Percentiles rank a stretch among this genome's conserved stretches.
Conservation (phyloP, 2,797 vertebrate genomes). For the Mormyrops boulengeri region DNA sequence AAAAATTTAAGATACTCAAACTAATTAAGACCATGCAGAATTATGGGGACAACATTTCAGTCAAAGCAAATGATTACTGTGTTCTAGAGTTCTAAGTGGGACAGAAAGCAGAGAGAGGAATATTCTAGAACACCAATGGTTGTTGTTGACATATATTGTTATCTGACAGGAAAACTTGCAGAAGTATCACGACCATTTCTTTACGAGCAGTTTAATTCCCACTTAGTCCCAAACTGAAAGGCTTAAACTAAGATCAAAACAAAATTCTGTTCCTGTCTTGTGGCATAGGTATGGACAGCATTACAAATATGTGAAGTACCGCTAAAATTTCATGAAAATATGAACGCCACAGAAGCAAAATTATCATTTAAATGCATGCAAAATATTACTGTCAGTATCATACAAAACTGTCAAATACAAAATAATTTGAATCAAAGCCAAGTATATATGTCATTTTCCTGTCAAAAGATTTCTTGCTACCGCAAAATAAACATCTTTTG, state of each 20-base stretch:
- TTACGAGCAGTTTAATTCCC: background rate
- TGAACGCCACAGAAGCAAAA: background rate
- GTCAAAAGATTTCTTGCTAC: background rate
- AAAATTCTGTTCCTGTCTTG: background rate
- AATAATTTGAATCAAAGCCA: background rate
- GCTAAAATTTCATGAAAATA: background rate
- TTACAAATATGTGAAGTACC: background rate
- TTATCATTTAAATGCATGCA: background rate
- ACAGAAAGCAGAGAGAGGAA: background rate
- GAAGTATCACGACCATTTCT: background rate
- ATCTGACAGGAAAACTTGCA: background rate
- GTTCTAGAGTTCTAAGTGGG: background rate
- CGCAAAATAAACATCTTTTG: background rate
- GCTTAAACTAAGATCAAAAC: background rate
- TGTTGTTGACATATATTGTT: background rate
- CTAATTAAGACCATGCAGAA: background rate
- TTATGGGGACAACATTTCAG: background rate
- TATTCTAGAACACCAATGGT: background rate
- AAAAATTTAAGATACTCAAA: background rate
- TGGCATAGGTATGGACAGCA: background rate
- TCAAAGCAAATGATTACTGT: background rate
- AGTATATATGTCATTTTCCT: background rate
- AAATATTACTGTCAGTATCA: background rate
- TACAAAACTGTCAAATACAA: background rate
- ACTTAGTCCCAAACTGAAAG: background rate